phyloP scores from a whole-genome alignment of 92 coral and sea anemone genomes.

The Siderastrea radians region DNA sequence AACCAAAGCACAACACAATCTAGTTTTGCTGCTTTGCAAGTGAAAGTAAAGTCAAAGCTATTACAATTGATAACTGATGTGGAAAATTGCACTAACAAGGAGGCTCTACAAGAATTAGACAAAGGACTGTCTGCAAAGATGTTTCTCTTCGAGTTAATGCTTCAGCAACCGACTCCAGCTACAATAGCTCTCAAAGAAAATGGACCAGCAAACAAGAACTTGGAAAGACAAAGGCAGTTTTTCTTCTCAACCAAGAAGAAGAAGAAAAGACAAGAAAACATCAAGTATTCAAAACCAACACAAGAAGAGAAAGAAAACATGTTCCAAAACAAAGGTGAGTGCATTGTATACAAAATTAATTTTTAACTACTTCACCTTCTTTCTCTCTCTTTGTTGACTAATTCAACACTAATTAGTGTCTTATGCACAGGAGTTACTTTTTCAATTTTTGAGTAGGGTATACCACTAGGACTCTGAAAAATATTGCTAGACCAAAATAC shows the following conservation, averaged over 20 bases:
- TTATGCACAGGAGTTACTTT: too few species aligned
- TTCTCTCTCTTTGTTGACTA: too few species aligned
- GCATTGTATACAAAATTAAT: too few species aligned
- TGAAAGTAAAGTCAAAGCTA: slow-evolving; percentile 25
- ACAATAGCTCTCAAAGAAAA: slow-evolving; percentile 17
- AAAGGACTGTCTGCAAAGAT: slow-evolving; percentile 45
- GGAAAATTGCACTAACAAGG: slow-evolving; percentile 24
- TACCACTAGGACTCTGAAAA: too few species aligned
- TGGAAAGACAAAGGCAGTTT: slow-evolving; percentile 56
- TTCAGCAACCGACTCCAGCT: slow-evolving; percentile 29
- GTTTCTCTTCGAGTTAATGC: slow-evolving; percentile 42
- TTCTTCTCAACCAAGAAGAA: slow-evolving; percentile 45
- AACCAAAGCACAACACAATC: slow-evolving; percentile 1
- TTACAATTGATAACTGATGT: slow-evolving; percentile 39
- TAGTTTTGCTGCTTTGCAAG: slow-evolving; percentile 1
- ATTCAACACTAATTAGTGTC: too few species aligned
- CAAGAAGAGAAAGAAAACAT: not conserved
- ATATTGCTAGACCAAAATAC: too few species aligned
- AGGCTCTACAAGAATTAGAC: slow-evolving; percentile 47
- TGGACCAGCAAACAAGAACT: slow-evolving; percentile 68
- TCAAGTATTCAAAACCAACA: slow-evolving; percentile 53
- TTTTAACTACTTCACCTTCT: too few species aligned
- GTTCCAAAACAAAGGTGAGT: too few species aligned
- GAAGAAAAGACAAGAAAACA: slow-evolving; percentile 34
- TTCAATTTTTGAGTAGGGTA: too few species aligned